Evolutionary conservation across 2,888 invertebrate species (phyloP), one percentile per base, ranked within the genome.

Genomic region (Crocallis elinguaria): DNA sequence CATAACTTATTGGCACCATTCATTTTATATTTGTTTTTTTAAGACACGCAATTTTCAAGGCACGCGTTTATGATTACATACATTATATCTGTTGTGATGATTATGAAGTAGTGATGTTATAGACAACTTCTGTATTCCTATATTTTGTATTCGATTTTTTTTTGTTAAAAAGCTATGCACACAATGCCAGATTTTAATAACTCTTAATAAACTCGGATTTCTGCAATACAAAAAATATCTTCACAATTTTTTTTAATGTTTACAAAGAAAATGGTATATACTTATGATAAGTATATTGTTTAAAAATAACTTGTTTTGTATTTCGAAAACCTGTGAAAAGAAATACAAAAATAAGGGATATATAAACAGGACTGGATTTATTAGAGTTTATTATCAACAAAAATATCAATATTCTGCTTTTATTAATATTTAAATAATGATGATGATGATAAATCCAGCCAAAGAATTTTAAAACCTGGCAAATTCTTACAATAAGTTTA

Each of bases 1-100:
- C 64, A 62, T 66, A 69, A 53, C 67, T 64, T 72, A 76, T 81
- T 83, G 82, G 81, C 84, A 85, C 79, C 68, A 63, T 66, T 51
- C 54, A 49, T 60, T 65, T 65, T 64, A 49, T 60, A 42, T 50
- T 30, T 35, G 14, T 27, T 46, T 32, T 46, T 14, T 9, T 55
- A 69, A 69, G 66, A 66, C 70, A 72, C 64, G 17, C 12, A 19
- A 1, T 13, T 49, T 49, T 65, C 56, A 75, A 80, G 80, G 78
- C 81, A 80, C 36, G n/a, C n/a, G n/a, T 23, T 43, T 14, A 23
- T 14, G 33, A 17, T 21, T 19, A 29, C 17, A 17, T 29, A n/a
- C 30, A 17, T 6, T 11, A 30, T 16, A 42, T 33, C 6, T 19
- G 27, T 48, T 48, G 49, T 35, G 39, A 35, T 49, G 11, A 29